Conservation (phyloP, 2,888 invertebrate species). For the Halocaridina rubra region DNA sequence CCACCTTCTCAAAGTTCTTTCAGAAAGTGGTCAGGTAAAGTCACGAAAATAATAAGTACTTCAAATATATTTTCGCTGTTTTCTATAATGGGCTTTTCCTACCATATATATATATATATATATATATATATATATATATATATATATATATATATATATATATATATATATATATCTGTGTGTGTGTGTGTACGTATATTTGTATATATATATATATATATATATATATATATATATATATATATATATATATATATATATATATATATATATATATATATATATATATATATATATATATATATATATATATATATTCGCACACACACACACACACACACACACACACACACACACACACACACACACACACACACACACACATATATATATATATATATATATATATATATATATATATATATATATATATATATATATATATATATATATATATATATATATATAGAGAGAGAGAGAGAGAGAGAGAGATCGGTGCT, state of each 20-base stretch:
- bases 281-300: background rate
- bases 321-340: background rate
- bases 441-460: background rate
- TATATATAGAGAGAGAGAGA: too few species aligned
- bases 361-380: conserved; percentile 12
- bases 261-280: background rate
- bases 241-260: background rate
- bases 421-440: background rate
- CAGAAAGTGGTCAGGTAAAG: too few species aligned
- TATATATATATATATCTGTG: background rate
- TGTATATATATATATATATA: background rate
- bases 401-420: background rate
- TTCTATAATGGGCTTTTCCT: too few species aligned
- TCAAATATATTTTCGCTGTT: too few species aligned
- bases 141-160: background rate
- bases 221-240: background rate
- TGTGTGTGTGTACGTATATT: background rate
- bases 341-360: conserved; percentile 9
- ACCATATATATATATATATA: too few species aligned
- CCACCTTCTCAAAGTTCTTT: too few species aligned
- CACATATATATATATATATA: conserved; percentile 7
- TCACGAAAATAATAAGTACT: too few species aligned
- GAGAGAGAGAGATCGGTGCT: too few species aligned
- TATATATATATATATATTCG: background rate
- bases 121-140: too few species aligned